phyloP scores from a whole-genome alignment of 1,140 invertebrate species.

The Lamellibrachia luymesi region DNA sequence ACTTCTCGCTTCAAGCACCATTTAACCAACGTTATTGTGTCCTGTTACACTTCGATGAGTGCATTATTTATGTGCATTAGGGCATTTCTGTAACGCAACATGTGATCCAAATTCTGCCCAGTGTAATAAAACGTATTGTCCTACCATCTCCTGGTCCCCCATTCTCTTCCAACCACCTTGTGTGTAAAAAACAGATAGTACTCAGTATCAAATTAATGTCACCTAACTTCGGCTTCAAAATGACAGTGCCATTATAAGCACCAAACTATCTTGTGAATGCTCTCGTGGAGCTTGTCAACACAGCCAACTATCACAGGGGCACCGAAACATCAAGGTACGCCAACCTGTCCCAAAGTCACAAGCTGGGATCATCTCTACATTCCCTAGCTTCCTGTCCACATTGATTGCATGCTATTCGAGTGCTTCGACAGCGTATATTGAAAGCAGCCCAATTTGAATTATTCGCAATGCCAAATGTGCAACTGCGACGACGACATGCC shows the following conservation, averaged over 20 bases:
- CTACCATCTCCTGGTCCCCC: neutral
- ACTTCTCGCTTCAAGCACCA: no score
- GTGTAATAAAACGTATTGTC: neutral
- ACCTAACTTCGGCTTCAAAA: neutral
- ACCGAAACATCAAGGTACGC: neutral
- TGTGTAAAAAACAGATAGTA: neutral
- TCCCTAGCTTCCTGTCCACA: neutral
- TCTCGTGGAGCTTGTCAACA: neutral
- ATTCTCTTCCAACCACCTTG: neutral
- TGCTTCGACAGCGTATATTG: neutral
- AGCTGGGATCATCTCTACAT: neutral
- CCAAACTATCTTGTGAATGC: neutral
- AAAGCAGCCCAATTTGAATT: neutral
- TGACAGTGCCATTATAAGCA: neutral
- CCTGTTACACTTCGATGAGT: no score
- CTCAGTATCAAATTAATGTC: neutral
- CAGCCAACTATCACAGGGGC: neutral
- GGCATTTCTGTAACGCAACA: neutral
- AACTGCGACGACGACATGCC: neutral
- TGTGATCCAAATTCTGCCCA: neutral
- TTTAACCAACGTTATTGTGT: neutral
- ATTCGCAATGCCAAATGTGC: neutral
- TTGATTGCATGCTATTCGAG: neutral
- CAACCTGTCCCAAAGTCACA: neutral
- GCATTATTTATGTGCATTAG: no score